Conservation (phyloP, 2,113 vertebrate genomes). For the Ciconia boyciana region DNA sequence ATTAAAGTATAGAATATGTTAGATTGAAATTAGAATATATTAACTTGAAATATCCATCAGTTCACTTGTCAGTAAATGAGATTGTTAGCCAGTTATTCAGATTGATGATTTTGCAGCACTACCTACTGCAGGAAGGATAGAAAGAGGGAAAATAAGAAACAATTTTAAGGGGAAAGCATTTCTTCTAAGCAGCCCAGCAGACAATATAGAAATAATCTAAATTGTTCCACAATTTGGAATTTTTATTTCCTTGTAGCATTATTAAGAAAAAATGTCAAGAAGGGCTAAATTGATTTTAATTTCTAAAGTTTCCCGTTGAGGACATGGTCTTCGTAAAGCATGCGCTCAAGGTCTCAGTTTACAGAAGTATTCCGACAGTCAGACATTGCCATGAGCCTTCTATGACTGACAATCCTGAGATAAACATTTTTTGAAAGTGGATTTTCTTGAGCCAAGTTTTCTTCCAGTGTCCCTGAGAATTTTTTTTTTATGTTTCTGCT, state of each 20-base stretch:
- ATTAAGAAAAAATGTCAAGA: background rate
- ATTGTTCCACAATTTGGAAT: background rate
- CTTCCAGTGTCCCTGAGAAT: background rate
- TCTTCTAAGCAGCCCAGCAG: background rate
- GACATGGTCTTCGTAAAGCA: background rate
- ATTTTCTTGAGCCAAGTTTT: background rate
- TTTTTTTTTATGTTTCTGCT: background rate
- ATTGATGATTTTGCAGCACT: background rate
- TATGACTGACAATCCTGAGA: background rate
- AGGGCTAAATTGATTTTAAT: background rate
- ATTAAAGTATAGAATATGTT: background rate
- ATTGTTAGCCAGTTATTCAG: background rate
- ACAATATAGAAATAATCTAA: background rate
- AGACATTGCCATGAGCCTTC: background rate
- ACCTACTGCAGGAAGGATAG: background rate
- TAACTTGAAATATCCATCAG: background rate
- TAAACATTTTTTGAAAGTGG: background rate
- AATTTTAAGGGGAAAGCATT: background rate
- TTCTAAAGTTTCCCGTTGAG: background rate
- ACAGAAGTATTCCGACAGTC: background rate
- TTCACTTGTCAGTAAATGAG: background rate
- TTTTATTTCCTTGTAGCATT: background rate
- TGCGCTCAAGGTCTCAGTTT: background rate
- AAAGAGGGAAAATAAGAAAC: background rate
- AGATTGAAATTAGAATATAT: background rate